Evolutionary conservation across 2,888 invertebrate species (phyloP), one percentile per base, ranked within the genome.

Genomic region (Melieria omissa): DNA sequence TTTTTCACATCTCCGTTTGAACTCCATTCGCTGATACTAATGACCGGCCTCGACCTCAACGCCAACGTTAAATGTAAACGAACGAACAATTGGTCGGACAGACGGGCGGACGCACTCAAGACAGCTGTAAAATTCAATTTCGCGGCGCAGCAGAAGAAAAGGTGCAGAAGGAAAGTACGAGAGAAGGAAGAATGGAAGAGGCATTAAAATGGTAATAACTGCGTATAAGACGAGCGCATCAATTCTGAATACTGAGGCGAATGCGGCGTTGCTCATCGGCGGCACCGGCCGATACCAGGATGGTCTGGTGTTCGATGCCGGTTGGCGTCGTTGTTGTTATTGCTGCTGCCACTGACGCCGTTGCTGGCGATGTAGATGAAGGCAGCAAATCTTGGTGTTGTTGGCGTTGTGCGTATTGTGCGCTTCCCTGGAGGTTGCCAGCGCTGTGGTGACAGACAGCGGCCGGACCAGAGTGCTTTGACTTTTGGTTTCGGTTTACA

Each of bases 31-130:
- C 77, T 75, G 76, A 80, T 80, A 82, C 81, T 81, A 82, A 82
- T 79, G 82, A 82, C 82, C 82, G 82, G 83, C 82, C 82, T 82
- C 82, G 83, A 82, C 82, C 82, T 80, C 80, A 76, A 29, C 29
- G 29, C 29, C 29, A 29, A 29, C 29, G 29, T 29, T 8, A 16
- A 46, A 47, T 9, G 46, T 16, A 64, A 41, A 49, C 9, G 47
- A 46, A 42, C 14, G 7, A 7, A 42, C 44, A 16, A 14, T 7
- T 14, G 41, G 44, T 7, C 55, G 14, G n/a, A 4, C 44, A 49
- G 52, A 49, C 52, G 10, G 52, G 52, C 52, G 52, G n/a, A 49
- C n/a, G 52, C n/a, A 49, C 52, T 29, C 29, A 29, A 29, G 29
- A 29, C 29, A 29, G 29, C 29, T 29, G 29, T 29, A 29, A 29